Evolutionary conservation across 2,113 vertebrate species (phyloP).

Genomic region (Hypocryptadius cinnamomeus): DNA sequence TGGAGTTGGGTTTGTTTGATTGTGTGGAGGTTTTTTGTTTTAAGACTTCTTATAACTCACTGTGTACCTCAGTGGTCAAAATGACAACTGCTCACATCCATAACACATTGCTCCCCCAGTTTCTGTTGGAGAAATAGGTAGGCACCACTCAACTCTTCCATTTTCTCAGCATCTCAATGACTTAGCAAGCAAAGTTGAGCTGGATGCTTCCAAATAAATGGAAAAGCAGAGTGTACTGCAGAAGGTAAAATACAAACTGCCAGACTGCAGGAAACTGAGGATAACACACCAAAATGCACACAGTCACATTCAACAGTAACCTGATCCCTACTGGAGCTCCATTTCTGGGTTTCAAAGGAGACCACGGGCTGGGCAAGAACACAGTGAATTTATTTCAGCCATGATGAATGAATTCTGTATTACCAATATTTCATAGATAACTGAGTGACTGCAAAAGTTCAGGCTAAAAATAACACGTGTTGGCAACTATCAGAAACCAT

Average conservation of each 20-base stretch:
- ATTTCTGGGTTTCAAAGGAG: neutral
- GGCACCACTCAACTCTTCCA: neutral
- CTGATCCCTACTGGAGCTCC: neutral
- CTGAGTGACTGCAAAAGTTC: neutral
- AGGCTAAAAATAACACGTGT: neutral
- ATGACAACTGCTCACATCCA: neutral
- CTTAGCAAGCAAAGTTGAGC: neutral
- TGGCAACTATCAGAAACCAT: neutral
- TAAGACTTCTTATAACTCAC: neutral
- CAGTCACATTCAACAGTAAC: neutral
- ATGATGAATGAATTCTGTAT: neutral
- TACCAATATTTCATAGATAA: neutral
- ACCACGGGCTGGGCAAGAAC: neutral
- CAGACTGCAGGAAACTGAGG: neutral
- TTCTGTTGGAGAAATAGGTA: neutral
- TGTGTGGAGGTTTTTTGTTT: neutral
- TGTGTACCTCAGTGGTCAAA: neutral
- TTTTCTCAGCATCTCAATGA: neutral
- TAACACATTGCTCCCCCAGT: neutral
- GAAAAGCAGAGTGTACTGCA: rapidly evolving
- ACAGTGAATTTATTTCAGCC: neutral
- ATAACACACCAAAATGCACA: neutral
- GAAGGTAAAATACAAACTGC: neutral
- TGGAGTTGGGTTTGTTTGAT: neutral
- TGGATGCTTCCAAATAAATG: neutral